Percentiles rank a stretch among this genome's conserved stretches.
Conservation (phyloP, 2,888 invertebrate species). For the Chironomus tentans region DNA sequence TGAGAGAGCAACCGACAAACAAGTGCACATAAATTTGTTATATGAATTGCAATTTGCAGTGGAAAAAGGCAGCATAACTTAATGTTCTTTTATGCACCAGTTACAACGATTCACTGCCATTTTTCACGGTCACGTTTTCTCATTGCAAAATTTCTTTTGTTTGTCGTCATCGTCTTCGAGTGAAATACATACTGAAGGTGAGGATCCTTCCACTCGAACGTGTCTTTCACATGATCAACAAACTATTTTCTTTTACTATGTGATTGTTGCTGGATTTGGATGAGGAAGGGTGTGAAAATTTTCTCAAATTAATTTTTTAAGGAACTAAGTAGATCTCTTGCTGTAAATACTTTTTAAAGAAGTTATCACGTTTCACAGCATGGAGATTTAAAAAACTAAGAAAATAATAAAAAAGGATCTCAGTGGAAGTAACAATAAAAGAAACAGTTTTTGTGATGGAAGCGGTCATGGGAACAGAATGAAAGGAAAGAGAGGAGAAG, state of each 20-base stretch:
- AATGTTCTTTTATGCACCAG: slow-evolving; percentile 4
- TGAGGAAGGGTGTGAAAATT: slow-evolving; percentile 2
- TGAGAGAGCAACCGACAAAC: slow-evolving; percentile 6
- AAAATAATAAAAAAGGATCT: background rate
- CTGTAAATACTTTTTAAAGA: background rate
- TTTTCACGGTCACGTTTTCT: slow-evolving; percentile 19
- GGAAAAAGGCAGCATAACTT: background rate
- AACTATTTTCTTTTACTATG: background rate
- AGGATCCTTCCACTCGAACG: background rate
- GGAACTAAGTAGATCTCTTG: background rate
- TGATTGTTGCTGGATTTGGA: background rate
- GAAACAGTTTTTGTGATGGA: background rate
- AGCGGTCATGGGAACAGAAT: background rate
- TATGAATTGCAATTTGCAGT: slow-evolving; percentile 20
- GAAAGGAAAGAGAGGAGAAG: background rate
- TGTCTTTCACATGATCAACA: slow-evolving; percentile 3
- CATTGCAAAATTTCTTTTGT: background rate
- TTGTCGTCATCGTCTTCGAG: too few species aligned
- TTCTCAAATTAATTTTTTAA: background rate
- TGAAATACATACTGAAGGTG: too few species aligned
- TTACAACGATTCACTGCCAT: slow-evolving; percentile 6
- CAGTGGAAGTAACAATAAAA: background rate
- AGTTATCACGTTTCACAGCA: slow-evolving; percentile 9
- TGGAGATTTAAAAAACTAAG: background rate
- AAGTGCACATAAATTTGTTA: slow-evolving; percentile 18